Evolutionary conservation across 1,140 invertebrate genomes (phyloP).

Genomic region (Pissodes strobi): DNA sequence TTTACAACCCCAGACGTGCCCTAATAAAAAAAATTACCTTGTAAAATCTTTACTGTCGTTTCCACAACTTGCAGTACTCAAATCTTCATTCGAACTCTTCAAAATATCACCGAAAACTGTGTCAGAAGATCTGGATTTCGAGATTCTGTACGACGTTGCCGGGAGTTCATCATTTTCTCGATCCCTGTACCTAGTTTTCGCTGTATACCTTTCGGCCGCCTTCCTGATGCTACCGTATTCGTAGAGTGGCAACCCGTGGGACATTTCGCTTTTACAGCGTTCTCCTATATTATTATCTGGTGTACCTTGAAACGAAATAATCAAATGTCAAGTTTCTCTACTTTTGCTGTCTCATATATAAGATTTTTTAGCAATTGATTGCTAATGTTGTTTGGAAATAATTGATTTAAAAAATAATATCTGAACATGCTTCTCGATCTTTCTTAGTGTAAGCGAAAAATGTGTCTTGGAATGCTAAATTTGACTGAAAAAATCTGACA

Average conservation of each 20-base stretch:
- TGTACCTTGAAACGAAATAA: conserved; percentile 32
- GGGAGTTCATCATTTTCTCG: neutral
- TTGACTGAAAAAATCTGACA: no score
- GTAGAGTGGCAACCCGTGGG: conserved; percentile 41
- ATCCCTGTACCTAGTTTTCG: neutral
- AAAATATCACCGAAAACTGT: conserved; percentile 28
- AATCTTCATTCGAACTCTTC: conserved; percentile 1
- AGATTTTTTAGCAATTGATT: neutral
- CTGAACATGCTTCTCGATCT: no score
- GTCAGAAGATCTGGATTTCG: conserved; percentile 47
- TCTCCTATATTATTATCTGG: conserved; percentile 33
- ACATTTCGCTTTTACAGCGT: conserved; percentile 47
- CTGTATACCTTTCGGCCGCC: conserved; percentile 29
- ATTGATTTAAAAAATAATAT: no score
- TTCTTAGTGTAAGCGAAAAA: no score
- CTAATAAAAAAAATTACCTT: neutral
- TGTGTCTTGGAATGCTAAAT: no score
- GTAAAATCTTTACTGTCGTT: neutral
- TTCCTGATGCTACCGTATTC: conserved; percentile 42
- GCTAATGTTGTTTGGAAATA: conserved; percentile 6
- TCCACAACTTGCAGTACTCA: conserved; percentile 7
- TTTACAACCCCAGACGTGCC: neutral
- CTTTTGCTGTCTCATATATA: no score
- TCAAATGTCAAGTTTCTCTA: no score
- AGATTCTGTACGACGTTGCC: conserved; percentile 13